Evolutionary conservation across 2,888 invertebrate genomes (phyloP).

Genomic region (Pilophorus perplexus): DNA sequence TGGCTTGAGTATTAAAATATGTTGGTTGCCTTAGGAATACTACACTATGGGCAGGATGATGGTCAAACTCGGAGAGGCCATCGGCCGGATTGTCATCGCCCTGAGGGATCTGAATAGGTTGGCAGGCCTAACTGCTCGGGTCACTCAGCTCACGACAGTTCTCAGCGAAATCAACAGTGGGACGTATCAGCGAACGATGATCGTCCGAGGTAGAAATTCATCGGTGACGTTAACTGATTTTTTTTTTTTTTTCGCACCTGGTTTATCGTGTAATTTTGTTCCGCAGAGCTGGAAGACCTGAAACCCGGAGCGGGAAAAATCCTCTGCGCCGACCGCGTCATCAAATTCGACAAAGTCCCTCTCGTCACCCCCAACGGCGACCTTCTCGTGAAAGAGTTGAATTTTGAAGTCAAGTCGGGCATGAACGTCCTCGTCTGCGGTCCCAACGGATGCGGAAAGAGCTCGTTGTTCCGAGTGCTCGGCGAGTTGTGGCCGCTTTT

Average conservation of each 20-base stretch:
- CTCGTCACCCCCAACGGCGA: constrained; percentile 97
- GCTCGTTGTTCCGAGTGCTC: constrained; percentile 91
- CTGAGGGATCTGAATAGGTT: constrained; percentile 91
- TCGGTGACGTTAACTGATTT: background rate
- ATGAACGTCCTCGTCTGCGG: constrained; percentile 98
- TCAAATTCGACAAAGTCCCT: constrained; percentile 88
- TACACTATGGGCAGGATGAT: constrained; percentile 96
- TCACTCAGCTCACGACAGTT: constrained; percentile 83
- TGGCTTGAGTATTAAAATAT: no score
- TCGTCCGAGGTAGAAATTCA: constrained; percentile 50
- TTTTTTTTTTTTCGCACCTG: background rate
- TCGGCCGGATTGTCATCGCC: constrained; percentile 90
- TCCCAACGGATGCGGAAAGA: constrained; percentile 98
- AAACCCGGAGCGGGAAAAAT: constrained; percentile 76
- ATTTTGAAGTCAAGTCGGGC: constrained; percentile 90
- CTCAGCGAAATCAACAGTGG: constrained; percentile 79
- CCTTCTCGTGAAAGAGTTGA: constrained; percentile 81
- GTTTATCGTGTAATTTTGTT: background rate
- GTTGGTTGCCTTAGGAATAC: constrained; percentile 70
- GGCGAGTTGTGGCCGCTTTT: constrained; percentile 97
- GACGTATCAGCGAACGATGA: constrained; percentile 70
- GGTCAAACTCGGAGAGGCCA: constrained; percentile 94
- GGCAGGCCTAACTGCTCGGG: constrained; percentile 90
- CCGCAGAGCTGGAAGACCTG: constrained; percentile 51
- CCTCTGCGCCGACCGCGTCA: constrained; percentile 81